Evolutionary conservation across 2,113 vertebrate species (phyloP).

Genomic region (Tapirus terrestris): DNA sequence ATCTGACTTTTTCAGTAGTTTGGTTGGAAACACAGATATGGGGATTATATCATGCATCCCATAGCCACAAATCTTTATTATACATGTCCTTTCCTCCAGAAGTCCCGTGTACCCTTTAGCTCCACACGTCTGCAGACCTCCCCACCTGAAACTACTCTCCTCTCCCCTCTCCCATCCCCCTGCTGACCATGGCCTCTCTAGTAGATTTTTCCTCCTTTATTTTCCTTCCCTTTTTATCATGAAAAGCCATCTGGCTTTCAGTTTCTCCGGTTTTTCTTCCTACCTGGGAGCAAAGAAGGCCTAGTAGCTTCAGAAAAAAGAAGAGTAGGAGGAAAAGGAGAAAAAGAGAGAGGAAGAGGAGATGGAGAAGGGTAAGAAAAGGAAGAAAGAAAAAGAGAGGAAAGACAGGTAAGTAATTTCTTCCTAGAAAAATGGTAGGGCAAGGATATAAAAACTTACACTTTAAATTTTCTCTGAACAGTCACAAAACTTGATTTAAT

Average conservation of each 20-base stretch:
- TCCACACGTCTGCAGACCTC: not conserved
- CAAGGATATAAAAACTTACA: not conserved
- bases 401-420: not conserved
- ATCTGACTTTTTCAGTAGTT: not conserved
- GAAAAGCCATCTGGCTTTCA: not conserved
- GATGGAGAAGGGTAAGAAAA: not conserved
- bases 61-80: not conserved
- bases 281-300: not conserved
- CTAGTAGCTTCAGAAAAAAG: not conserved
- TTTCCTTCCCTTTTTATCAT: not conserved
- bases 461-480: not conserved
- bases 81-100: not conserved
- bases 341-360: not conserved
- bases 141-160: not conserved
- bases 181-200: not conserved
- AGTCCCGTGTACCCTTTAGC: not conserved
- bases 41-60: not conserved
- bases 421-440: not conserved
- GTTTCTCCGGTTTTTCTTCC: not conserved
- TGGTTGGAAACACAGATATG: not conserved
- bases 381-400: not conserved
- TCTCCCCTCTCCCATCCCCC: too few species aligned
- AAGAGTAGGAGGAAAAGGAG: not conserved
- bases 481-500: not conserved
- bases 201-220: not conserved